Conservation (phyloP, 2,797 vertebrate genomes). For the Pipistrellus nathusii region DNA sequence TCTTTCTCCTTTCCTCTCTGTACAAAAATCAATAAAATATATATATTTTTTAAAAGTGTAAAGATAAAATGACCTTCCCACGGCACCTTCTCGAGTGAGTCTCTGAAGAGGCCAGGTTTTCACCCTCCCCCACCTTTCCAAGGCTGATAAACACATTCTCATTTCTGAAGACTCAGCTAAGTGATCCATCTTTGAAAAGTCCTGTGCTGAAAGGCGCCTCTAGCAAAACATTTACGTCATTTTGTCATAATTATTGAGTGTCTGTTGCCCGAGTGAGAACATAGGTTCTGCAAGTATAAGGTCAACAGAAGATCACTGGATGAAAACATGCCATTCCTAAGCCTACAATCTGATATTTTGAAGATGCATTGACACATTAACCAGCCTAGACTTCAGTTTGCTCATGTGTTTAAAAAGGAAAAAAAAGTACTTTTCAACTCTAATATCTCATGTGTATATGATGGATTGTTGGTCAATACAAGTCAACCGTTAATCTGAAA, state of each 20-base stretch:
- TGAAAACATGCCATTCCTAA: not conserved
- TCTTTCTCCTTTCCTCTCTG: too few relatives aligned
- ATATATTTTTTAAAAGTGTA: not conserved
- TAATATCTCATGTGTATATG: not conserved
- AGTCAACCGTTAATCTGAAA: conserved; percentile 10
- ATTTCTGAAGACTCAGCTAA: not conserved
- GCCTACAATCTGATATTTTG: not conserved
- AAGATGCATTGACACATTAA: not conserved
- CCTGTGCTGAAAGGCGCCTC: not conserved
- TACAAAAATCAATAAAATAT: too few relatives aligned
- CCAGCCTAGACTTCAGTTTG: conserved; percentile 2
- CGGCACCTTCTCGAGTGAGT: not conserved
- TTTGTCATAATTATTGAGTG: conserved; percentile 1
- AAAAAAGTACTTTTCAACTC: not conserved
- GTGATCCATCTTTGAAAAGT: not conserved
- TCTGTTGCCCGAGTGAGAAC: not conserved
- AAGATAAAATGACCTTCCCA: not conserved
- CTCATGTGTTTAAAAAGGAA: not conserved
- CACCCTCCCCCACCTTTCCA: not conserved
- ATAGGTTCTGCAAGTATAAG: not conserved
- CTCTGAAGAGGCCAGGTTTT: not conserved
- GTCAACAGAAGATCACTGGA: not conserved
- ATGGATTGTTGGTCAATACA: not conserved
- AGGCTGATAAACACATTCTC: not conserved
- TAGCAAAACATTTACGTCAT: conserved; percentile 10